These are phyloP conservation scores for Catagonus wagneri DNA, from an alignment of 2,113 vertebrate species.

Conservation along the genomic window DNA sequence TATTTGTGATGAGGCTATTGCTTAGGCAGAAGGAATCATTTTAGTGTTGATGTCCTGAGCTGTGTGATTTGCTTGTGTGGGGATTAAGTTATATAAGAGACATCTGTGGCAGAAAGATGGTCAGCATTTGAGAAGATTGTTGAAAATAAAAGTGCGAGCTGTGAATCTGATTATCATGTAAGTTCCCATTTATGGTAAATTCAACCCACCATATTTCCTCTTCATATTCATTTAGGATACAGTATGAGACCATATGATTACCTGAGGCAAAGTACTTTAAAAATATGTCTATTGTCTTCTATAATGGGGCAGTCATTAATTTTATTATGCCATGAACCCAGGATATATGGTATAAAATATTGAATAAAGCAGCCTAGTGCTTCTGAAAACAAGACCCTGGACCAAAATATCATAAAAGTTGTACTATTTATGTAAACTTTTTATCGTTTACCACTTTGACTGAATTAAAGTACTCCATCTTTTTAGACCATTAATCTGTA, in stretches of 20 bases:
- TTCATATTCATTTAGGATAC: background rate
- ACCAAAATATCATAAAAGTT: background rate
- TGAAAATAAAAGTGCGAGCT: conserved; percentile 63
- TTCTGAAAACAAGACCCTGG: conserved; percentile 19
- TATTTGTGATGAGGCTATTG: conserved; percentile 1
- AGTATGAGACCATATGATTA: background rate
- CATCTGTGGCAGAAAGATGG: conserved; percentile 79
- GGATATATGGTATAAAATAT: background rate
- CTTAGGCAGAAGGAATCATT: conserved; percentile 60
- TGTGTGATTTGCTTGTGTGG: conserved; percentile 72
- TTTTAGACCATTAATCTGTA: background rate
- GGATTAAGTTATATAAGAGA: conserved; percentile 81
- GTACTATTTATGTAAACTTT: background rate
- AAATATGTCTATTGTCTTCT: background rate
- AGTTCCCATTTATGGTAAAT: conserved; percentile 22
- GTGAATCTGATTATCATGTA: conserved; percentile 21
- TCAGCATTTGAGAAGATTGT: conserved; percentile 70
- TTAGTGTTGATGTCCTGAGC: conserved; percentile 62
- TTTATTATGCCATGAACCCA: background rate
- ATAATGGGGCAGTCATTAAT: background rate
- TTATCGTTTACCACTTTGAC: background rate
- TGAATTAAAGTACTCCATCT: background rate
- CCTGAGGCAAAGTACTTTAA: background rate
- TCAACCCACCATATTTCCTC: background rate
- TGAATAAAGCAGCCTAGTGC: background rate